These are phyloP conservation scores for Parazoanthus swiftii DNA, from an alignment of 92 coral and sea anemone genomes.

Conservation along the genomic window DNA sequence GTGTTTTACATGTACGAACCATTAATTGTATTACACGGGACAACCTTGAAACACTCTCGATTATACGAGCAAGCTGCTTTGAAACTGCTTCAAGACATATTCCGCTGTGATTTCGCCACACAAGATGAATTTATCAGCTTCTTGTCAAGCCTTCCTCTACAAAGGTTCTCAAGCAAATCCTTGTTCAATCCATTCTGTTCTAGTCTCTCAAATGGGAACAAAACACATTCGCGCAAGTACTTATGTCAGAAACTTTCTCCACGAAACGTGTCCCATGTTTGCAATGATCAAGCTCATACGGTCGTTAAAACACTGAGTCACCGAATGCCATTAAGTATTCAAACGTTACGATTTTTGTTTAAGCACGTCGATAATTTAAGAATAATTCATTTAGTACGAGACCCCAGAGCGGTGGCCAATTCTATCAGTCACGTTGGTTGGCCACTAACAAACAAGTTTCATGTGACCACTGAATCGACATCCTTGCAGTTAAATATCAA, in stretches of 20 bases:
- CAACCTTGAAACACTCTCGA: conserved; percentile 56
- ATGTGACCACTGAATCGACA: not conserved
- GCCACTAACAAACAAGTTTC: conserved; percentile 6
- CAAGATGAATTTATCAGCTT: conserved; percentile 76
- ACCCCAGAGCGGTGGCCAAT: conserved; percentile 83
- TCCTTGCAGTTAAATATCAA: conserved; percentile 48
- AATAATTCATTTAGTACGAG: conserved; percentile 86
- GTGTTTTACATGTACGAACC: conserved; percentile 92
- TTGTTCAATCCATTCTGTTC: conserved; percentile 68
- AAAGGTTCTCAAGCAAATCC: conserved; percentile 83
- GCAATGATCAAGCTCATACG: conserved; percentile 49
- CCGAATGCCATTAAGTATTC: conserved; percentile 59
- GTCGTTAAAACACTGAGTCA: conserved; percentile 72
- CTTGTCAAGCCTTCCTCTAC: conserved; percentile 65
- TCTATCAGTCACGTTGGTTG: conserved; percentile 85
- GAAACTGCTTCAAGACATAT: conserved; percentile 63
- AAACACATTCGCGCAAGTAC: conserved; percentile 25
- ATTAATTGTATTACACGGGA: conserved; percentile 54
- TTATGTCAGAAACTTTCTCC: conserved; percentile 63
- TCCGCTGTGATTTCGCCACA: conserved; percentile 64
- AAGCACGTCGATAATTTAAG: conserved; percentile 43
- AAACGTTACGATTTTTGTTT: conserved; percentile 37
- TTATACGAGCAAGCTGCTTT: conserved; percentile 59
- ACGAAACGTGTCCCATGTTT: conserved; percentile 56
- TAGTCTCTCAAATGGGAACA: conserved; percentile 26